Evolutionary conservation across 2,888 invertebrate species (phyloP).

Genomic region (Papilio gigon): DNA sequence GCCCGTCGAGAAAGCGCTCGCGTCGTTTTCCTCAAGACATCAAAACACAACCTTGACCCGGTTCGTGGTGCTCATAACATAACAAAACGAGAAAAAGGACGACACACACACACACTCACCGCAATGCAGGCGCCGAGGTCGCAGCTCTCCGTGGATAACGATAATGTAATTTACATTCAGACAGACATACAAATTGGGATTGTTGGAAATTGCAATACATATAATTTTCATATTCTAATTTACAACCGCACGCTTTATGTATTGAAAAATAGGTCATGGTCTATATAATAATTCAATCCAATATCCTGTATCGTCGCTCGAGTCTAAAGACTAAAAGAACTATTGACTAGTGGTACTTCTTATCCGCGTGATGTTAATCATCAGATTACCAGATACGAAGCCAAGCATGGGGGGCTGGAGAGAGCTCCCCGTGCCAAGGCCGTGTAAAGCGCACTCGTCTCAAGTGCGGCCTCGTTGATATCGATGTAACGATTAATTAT

Average conservation of each 20-base stretch:
- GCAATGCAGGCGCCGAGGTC: conserved; percentile 41
- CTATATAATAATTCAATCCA: background rate
- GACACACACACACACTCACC: conserved; percentile 35
- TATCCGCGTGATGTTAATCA: too few relatives aligned
- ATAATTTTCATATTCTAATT: background rate
- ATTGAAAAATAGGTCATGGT: background rate
- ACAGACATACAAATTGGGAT: conserved; percentile 5
- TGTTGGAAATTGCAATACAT: background rate
- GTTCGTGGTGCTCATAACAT: conserved; percentile 45
- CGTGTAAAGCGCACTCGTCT: conserved; percentile 29
- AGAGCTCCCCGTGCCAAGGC: conserved; percentile 5
- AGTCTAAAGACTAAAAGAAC: background rate
- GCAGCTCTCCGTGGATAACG: conserved; percentile 40
- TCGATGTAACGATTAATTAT: conserved; percentile 16
- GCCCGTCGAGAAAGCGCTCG: conserved; percentile 44
- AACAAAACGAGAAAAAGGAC: conserved; percentile 45
- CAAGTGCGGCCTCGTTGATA: conserved; percentile 29
- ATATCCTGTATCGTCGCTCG: background rate
- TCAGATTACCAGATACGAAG: conserved; percentile 1
- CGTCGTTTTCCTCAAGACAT: conserved; percentile 62
- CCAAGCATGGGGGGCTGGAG: conserved; percentile 1
- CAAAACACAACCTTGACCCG: conserved; percentile 77
- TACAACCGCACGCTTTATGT: background rate
- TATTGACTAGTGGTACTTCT: too few relatives aligned
- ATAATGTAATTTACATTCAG: conserved; percentile 25